A percentile compares a stretch with the other conserved stretches of the same genome.
Evolutionary conservation across 2,888 invertebrate genomes (phyloP).

Genomic region (Tachystola acroxantha): DNA sequence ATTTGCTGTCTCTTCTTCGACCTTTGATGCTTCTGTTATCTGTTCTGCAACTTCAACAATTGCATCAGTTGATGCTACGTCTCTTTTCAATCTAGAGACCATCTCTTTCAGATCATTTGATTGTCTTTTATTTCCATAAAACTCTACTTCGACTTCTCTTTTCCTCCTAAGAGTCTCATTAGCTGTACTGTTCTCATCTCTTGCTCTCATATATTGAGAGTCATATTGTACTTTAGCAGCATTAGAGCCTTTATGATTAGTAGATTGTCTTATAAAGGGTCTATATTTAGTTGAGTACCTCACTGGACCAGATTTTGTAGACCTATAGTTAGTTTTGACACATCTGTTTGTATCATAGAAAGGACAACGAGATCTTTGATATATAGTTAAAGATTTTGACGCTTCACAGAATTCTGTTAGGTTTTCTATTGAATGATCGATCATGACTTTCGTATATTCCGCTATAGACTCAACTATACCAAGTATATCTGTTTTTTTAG

Average conservation of each 20-base stretch:
- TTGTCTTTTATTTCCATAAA: too few species aligned
- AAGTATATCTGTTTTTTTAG: slow-evolving; percentile 24
- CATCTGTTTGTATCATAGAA: slow-evolving; percentile 13
- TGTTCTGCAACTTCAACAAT: too few species aligned
- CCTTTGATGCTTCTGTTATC: too few species aligned
- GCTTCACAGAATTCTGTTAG: slow-evolving; percentile 40
- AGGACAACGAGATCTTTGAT: slow-evolving; percentile 26
- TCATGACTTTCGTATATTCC: slow-evolving; percentile 29
- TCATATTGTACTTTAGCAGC: not conserved
- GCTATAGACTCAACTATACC: slow-evolving; percentile 34
- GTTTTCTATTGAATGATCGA: slow-evolving; percentile 34
- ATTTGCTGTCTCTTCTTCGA: too few species aligned
- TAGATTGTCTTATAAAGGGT: slow-evolving; percentile 31
- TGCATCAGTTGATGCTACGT: not conserved
- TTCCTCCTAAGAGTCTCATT: not conserved
- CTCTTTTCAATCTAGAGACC: not conserved
- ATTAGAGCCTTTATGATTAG: slow-evolving; percentile 20
- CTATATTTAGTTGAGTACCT: slow-evolving; percentile 37
- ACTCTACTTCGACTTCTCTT: not conserved
- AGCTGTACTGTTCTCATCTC: not conserved
- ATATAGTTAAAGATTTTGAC: slow-evolving; percentile 28
- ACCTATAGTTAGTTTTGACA: slow-evolving; percentile 24
- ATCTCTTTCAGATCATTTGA: too few species aligned
- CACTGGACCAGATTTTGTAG: slow-evolving; percentile 36
- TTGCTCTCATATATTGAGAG: not conserved